These are phyloP conservation scores for Neodontobutis hainanensis DNA, from an alignment of 2,113 vertebrate species.

Conservation along the genomic window DNA sequence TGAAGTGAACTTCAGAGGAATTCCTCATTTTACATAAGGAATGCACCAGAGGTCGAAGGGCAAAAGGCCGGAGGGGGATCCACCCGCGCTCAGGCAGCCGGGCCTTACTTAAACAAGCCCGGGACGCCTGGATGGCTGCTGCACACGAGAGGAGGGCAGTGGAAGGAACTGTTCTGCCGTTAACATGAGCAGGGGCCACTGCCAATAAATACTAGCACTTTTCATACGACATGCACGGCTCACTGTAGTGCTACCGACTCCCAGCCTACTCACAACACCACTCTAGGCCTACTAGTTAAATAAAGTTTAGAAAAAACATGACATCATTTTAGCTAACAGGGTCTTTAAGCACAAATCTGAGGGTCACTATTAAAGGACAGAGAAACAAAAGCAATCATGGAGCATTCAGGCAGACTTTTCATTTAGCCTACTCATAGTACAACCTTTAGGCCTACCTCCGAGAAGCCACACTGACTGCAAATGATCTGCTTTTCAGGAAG, in stretches of 20 bases:
- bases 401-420: background rate
- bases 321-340: slow-evolving; percentile 2
- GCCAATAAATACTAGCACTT: slow-evolving; percentile 66
- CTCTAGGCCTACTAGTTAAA: background rate
- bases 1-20: slow-evolving; percentile 82
- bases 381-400: slow-evolving; percentile 3
- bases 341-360: slow-evolving; percentile 9
- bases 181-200: slow-evolving; percentile 58
- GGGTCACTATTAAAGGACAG: slow-evolving; percentile 8
- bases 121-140: slow-evolving; percentile 80
- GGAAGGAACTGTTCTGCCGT: slow-evolving; percentile 57
- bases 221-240: slow-evolving; percentile 56
- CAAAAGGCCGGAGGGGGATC: slow-evolving; percentile 87
- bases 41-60: slow-evolving; percentile 88
- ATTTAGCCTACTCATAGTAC: background rate
- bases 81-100: slow-evolving; percentile 81
- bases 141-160: slow-evolving; percentile 31
- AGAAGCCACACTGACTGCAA: too few relatives aligned
- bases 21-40: slow-evolving; percentile 84
- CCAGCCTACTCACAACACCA: slow-evolving; percentile 22
- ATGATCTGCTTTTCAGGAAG: background rate
- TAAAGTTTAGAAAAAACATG: background rate
- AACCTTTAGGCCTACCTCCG: too few relatives aligned
- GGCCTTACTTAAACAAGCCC: slow-evolving; percentile 90
- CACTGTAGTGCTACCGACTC: slow-evolving; percentile 57